phyloP scores from a whole-genome alignment of 2,888 invertebrate species.

The Heliconius erato region DNA sequence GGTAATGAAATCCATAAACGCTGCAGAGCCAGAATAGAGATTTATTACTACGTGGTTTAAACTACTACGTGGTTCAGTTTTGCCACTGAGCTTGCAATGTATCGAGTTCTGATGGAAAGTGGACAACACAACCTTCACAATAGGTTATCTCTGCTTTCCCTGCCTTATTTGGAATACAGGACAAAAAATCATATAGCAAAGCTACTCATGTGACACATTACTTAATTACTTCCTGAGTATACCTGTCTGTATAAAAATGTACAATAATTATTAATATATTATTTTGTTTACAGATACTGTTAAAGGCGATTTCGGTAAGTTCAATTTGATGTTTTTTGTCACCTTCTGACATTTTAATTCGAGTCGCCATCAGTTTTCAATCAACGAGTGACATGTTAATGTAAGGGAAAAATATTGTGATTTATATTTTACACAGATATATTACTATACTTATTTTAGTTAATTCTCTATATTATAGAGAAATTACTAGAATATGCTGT shows the following conservation, averaged over 20 bases:
- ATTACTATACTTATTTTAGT: no score
- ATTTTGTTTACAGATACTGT: conserved; percentile 66
- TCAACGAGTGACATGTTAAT: conserved; percentile 49
- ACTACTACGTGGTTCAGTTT: no score
- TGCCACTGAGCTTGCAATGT: neutral
- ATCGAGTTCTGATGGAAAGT: neutral
- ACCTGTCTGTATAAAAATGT: neutral
- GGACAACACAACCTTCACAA: neutral
- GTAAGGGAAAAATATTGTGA: conserved; percentile 39
- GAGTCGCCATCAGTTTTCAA: conserved; percentile 40
- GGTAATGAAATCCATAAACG: no score
- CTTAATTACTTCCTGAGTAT: neutral
- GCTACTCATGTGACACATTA: neutral
- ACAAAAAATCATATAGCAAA: neutral
- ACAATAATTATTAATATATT: conserved; percentile 64
- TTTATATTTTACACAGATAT: conserved; percentile 21
- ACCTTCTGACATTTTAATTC: conserved; percentile 41
- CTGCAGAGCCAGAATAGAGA: no score
- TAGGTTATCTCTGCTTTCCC: no score
- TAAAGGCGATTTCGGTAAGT: conserved; percentile 40
- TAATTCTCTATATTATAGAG: neutral
- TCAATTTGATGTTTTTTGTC: conserved; percentile 37
- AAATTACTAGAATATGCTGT: neutral
- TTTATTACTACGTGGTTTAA: no score
- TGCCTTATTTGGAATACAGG: neutral